Percentiles rank a stretch among this genome's conserved stretches.
phyloP scores from a whole-genome alignment of 2,888 invertebrate genomes.

The Bhutanitis thaidina region DNA sequence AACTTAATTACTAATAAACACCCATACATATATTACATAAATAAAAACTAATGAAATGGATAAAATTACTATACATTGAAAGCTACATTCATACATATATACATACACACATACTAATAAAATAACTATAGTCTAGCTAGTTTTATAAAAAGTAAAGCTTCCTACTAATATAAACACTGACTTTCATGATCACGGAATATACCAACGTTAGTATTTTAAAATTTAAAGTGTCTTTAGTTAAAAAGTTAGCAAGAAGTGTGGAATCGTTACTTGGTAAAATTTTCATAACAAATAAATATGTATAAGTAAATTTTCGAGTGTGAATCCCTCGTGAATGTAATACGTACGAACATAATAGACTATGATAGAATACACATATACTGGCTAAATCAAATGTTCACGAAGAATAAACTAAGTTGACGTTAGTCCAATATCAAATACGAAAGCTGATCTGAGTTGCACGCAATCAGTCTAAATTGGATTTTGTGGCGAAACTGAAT shows the following conservation, averaged over 20 bases:
- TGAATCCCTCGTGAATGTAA: neutral
- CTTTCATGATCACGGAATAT: too few relatives aligned
- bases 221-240: too few relatives aligned
- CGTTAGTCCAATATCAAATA: conserved; percentile 13
- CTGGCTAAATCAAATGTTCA: conserved; percentile 20
- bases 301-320: neutral
- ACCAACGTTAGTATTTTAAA: too few relatives aligned
- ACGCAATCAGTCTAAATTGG: conserved; percentile 16
- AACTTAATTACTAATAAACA: too few relatives aligned
- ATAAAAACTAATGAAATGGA: too few relatives aligned
- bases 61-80: too few relatives aligned
- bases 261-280: neutral
- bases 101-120: too few relatives aligned
- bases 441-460: conserved; percentile 2
- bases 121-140: too few relatives aligned
- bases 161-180: too few relatives aligned
- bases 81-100: too few relatives aligned
- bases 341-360: conserved; percentile 7
- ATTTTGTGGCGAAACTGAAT: conserved; percentile 3
- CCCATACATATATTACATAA: too few relatives aligned
- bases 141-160: too few relatives aligned
- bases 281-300: neutral
- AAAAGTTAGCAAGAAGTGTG: neutral
- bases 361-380: conserved; percentile 12
- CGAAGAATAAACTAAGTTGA: conserved; percentile 14